Percentiles rank a stretch among this genome's conserved stretches.
Evolutionary conservation across 2,797 vertebrate species (phyloP).

Genomic region (Lateolabrax maculatus): DNA sequence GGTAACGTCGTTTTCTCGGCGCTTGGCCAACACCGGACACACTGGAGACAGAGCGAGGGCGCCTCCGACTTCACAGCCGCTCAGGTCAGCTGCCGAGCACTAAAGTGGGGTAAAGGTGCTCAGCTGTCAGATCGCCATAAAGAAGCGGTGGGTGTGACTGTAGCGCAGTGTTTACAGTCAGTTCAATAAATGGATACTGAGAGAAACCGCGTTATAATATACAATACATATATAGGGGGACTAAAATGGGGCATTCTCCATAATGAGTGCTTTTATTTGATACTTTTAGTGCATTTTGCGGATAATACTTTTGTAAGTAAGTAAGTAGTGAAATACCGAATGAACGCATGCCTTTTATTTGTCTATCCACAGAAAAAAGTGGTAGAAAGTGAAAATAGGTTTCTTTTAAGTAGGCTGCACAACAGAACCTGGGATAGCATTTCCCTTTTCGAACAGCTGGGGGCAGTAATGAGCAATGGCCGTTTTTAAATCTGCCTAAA

Average conservation of each 20-base stretch:
- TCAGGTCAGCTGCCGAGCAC: neutral
- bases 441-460: neutral
- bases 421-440: neutral
- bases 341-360: neutral
- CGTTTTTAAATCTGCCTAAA: neutral
- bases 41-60: no score
- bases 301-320: neutral
- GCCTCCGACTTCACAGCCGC: neutral
- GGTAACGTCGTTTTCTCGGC: no score
- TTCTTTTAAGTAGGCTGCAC: neutral
- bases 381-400: neutral
- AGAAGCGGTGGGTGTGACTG: constrained; percentile 1
- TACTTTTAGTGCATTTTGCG: neutral
- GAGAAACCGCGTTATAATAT: neutral
- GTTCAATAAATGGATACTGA: neutral
- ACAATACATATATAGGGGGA: no score
- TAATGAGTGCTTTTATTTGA: no score
- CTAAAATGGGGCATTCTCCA: neutral
- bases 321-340: neutral
- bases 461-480: constrained; percentile 11
- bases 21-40: neutral
- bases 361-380: neutral
- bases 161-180: neutral
- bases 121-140: neutral
- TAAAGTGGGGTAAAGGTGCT: no score